phyloP scores from a whole-genome alignment of 2,888 invertebrate genomes.

The Pyrrhosoma nymphula region DNA sequence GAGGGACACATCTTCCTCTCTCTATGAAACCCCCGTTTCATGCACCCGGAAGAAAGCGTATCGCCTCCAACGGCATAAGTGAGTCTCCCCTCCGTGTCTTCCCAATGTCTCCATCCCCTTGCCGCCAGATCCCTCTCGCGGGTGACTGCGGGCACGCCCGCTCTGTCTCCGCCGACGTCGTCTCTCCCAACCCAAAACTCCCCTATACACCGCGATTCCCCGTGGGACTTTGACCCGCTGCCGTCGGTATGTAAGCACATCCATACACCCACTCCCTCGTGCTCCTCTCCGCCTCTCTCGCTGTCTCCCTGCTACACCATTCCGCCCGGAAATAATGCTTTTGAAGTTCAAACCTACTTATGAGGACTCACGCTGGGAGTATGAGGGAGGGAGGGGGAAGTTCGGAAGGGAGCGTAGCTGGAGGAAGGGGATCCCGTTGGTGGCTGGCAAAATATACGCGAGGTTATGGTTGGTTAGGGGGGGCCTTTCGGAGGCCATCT shows the following conservation, averaged over 20 bases:
- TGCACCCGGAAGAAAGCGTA: neutral
- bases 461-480: neutral
- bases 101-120: neutral
- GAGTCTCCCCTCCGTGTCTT: neutral
- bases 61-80: neutral
- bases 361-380: neutral
- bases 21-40: neutral
- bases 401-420: neutral
- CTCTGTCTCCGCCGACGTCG: neutral
- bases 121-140: neutral
- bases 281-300: neutral
- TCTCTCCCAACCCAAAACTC: neutral
- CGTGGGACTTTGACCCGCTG: conserved; percentile 53
- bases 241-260: neutral
- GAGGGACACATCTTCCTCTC: neutral
- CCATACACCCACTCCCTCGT: neutral
- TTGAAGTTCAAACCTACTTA: conserved; percentile 63
- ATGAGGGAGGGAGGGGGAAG: neutral
- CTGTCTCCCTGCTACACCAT: neutral
- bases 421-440: neutral
- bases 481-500: too few relatives aligned
- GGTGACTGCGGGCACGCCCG: neutral
- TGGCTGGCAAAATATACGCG: neutral
- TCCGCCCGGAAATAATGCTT: conserved; percentile 48
- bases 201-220: neutral